These are phyloP conservation scores for human DNA, from an alignment of 2,113 vertebrate species.

Conservation along the genomic window GRCh38 chrX:96971501-96972000, in stretches of 20 bases:
- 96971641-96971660: background rate
- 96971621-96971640: background rate
- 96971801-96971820: background rate
- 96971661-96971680: background rate
- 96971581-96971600: slow-evolving; percentile 21
- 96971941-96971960: background rate
- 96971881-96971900: background rate
- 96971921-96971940: background rate
- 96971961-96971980: slow-evolving; percentile 37
- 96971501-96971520: background rate
- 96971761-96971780: background rate
- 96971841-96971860: background rate
- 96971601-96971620: slow-evolving; percentile 45
- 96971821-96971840: background rate
- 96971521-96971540: background rate
- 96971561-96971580: slow-evolving; percentile 17
- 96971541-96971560: slow-evolving; percentile 34
- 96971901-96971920: background rate
- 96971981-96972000: slow-evolving; percentile 36
- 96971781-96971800: slow-evolving; percentile 43
- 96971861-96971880: background rate
- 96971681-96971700: slow-evolving; percentile 9
- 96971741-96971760: background rate
- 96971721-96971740: slow-evolving; percentile 29
- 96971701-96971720: background rate